Evolutionary conservation across 1,140 invertebrate genomes (phyloP).

Genomic region (Apis laboriosa): DNA sequence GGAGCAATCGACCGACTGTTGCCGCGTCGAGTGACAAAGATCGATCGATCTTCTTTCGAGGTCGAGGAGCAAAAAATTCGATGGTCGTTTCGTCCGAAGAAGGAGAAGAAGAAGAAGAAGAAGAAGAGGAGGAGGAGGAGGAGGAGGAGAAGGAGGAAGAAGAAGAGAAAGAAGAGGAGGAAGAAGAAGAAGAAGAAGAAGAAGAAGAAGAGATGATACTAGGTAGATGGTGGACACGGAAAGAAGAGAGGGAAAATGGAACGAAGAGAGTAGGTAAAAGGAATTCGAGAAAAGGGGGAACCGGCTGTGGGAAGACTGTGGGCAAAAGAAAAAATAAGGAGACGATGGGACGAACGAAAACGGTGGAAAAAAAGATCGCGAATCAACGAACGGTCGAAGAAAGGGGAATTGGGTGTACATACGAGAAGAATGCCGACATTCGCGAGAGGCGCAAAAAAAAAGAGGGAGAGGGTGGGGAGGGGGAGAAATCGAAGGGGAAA

Average conservation of each 20-base stretch:
- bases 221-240: background rate
- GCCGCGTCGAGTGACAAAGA: conserved; percentile 33
- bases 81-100: conserved; percentile 54
- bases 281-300: conserved; percentile 36
- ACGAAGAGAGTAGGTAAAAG: conserved; percentile 4
- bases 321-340: background rate
- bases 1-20: conserved; percentile 32
- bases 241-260: conserved; percentile 28
- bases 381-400: background rate
- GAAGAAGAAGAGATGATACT: conserved; percentile 32
- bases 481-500: background rate
- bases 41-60: conserved; percentile 68
- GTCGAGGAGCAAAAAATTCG: conserved; percentile 63
- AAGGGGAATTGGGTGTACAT: background rate
- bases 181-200: conserved; percentile 35
- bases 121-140: too few species aligned
- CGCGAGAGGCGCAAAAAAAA: background rate
- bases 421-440: conserved; percentile 1
- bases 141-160: too few species aligned
- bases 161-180: too few species aligned
- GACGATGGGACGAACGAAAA: background rate
- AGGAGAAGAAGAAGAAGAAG: too few species aligned
- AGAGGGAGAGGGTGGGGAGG: background rate
- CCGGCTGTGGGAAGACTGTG: background rate
- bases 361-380: conserved; percentile 14